phyloP scores from a whole-genome alignment of 1,140 invertebrate genomes.

The Drosophila novamexicana region DNA sequence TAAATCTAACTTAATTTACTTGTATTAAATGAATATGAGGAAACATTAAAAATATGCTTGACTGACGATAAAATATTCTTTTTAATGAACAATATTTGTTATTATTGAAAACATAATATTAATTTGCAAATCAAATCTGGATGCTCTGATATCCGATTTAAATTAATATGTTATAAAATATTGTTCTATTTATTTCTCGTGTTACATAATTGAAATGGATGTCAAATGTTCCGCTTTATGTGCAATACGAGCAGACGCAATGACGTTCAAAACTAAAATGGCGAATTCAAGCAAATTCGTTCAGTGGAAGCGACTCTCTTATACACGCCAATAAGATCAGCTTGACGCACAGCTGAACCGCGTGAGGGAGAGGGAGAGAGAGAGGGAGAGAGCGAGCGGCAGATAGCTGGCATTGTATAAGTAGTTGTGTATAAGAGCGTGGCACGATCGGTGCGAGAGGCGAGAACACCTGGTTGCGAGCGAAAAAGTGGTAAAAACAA shows the following conservation, averaged over 20 bases:
- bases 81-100: too few relatives aligned
- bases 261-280: constrained; percentile 66
- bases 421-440: constrained; percentile 4
- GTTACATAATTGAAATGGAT: constrained; percentile 30
- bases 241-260: constrained; percentile 32
- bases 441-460: constrained; percentile 6
- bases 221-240: constrained; percentile 19
- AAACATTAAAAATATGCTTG: background rate
- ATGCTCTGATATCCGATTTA: background rate
- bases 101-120: too few relatives aligned
- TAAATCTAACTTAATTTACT: background rate
- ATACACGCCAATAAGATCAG: constrained; percentile 71
- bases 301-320: constrained; percentile 46
- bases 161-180: too few relatives aligned
- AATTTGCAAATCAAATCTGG: background rate
- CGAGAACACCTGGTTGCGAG: constrained; percentile 45
- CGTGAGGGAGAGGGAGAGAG: background rate
- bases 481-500: constrained; percentile 41
- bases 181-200: background rate
- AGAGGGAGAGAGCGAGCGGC: too few relatives aligned
- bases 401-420: constrained; percentile 2
- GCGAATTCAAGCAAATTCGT: constrained; percentile 58
- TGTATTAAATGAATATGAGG: background rate
- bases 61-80: background rate
- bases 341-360: constrained; percentile 48